Conservation (phyloP, 30 jellyfish, hydroid and myxozoan genomes). For the Cassiopea andromeda region DNA sequence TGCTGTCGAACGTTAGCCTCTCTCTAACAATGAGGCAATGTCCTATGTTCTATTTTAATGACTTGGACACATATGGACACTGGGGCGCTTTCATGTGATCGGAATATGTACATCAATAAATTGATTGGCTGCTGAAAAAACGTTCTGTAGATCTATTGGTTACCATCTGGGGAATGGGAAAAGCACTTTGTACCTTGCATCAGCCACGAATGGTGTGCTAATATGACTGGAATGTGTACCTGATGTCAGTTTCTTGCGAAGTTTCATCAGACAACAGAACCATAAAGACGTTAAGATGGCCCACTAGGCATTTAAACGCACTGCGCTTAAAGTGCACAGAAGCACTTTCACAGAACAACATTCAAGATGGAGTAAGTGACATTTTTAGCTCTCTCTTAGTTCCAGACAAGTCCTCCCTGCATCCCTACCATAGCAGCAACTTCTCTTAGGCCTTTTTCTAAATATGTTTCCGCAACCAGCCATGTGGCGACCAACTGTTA, state of each 20-base stretch:
- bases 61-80: neutral
- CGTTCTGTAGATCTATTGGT: neutral
- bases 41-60: too few relatives aligned
- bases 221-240: neutral
- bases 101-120: neutral
- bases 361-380: conserved; percentile 77
- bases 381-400: neutral
- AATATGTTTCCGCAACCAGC: neutral
- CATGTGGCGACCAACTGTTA: conserved; percentile 5
- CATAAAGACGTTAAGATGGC: conserved; percentile 41
- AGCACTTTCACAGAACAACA: conserved; percentile 75
- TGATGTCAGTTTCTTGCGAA: conserved; percentile 11
- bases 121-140: neutral
- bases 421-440: neutral
- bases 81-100: conserved; percentile 19
- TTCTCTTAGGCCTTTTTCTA: neutral
- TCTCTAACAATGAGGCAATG: neutral
- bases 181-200: conserved; percentile 47
- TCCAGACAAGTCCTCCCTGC: neutral
- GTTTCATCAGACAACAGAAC: conserved; percentile 50
- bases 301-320: conserved; percentile 43
- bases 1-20: neutral
- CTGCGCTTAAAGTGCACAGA: conserved; percentile 66
- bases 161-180: neutral
- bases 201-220: conserved; percentile 37